phyloP scores from a whole-genome alignment of 2,888 invertebrate genomes.

The Melipona beecheii region DNA sequence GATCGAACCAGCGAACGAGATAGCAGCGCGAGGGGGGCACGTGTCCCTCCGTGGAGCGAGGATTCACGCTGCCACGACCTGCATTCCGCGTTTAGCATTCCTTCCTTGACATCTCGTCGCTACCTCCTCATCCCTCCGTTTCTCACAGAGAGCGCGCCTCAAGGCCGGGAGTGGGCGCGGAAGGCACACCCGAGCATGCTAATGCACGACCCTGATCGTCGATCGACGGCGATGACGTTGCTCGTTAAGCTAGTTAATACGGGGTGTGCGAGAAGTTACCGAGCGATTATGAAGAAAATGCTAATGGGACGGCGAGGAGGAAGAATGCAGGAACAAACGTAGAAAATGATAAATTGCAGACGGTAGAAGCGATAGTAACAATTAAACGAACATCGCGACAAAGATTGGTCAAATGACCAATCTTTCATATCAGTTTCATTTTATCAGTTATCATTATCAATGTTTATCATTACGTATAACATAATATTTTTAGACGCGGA shows the following conservation, averaged over 20 bases:
- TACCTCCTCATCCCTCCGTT: slow-evolving; percentile 48
- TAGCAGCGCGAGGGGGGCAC: slow-evolving; percentile 31
- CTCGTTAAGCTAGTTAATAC: slow-evolving; percentile 41
- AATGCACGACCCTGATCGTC: slow-evolving; percentile 66
- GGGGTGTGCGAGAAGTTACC: background rate
- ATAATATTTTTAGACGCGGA: too few relatives aligned
- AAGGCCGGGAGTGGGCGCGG: slow-evolving; percentile 72
- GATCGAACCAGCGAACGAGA: slow-evolving; percentile 20
- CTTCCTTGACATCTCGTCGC: slow-evolving; percentile 56
- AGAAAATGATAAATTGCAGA: too few relatives aligned
- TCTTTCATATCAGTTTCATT: too few relatives aligned
- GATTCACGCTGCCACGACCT: slow-evolving; percentile 49
- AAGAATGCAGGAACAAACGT: too few relatives aligned
- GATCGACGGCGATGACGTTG: slow-evolving; percentile 61
- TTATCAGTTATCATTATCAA: too few relatives aligned
- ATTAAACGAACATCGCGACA: too few relatives aligned
- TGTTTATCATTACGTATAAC: too few relatives aligned
- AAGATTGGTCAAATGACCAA: too few relatives aligned
- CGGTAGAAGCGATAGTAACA: too few relatives aligned
- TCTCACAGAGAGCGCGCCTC: slow-evolving; percentile 57
- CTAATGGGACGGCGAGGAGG: too few relatives aligned
- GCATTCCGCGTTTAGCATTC: slow-evolving; percentile 63
- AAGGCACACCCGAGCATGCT: slow-evolving; percentile 73
- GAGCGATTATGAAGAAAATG: too few relatives aligned
- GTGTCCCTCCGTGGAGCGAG: slow-evolving; percentile 30